Evolutionary conservation across 2,113 vertebrate species (phyloP).

Genomic region (Lamprologus sp.): DNA sequence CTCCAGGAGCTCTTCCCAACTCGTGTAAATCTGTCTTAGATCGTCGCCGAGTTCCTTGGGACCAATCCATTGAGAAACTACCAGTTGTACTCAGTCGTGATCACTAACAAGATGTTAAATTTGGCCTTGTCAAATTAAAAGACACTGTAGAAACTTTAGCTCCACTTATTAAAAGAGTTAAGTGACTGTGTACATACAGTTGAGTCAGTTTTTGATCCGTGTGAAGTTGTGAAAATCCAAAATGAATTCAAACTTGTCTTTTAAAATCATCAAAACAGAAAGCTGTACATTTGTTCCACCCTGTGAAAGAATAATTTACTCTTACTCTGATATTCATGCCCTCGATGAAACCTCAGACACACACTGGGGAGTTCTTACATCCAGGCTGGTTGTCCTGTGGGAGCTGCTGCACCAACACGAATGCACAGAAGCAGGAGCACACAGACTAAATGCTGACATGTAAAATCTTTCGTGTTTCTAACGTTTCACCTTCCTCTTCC

Average conservation of each 20-base stretch:
- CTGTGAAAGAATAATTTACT: background rate
- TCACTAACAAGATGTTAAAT: background rate
- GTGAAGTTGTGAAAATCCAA: background rate
- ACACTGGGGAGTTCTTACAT: background rate
- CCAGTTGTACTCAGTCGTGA: background rate
- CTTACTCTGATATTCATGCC: background rate
- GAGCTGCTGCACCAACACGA: background rate
- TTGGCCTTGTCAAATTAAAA: background rate
- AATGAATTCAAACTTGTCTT: background rate
- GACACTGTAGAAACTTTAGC: background rate
- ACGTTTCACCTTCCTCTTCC: background rate
- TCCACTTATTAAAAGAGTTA: background rate
- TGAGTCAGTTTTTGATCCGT: accelerated
- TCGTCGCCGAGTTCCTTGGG: background rate
- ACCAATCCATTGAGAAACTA: background rate
- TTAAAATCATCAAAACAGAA: background rate
- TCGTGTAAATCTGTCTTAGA: background rate
- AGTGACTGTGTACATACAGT: background rate
- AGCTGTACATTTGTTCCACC: background rate
- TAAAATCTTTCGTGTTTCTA: background rate
- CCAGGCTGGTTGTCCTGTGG: background rate
- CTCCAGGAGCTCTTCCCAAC: background rate
- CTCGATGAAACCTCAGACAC: background rate
- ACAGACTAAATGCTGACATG: background rate
- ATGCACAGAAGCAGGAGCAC: background rate